Conservation (phyloP, 1,140 invertebrate species). For the Ruditapes philippinarum region DNA sequence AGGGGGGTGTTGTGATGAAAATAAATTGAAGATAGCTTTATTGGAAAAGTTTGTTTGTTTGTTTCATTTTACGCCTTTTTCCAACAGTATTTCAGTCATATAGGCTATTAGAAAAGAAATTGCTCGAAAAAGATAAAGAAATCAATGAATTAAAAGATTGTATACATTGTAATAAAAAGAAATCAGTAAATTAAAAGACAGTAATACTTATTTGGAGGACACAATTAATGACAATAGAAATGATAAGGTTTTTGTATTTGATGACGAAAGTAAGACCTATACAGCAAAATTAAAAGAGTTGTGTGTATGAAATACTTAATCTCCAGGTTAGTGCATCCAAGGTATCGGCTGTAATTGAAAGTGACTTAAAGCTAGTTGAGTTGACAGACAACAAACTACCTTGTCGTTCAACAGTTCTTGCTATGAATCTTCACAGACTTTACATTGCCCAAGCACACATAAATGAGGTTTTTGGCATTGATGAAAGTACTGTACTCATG, state of each 20-base stretch:
- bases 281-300: conserved; percentile 32
- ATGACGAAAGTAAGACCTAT: conserved; percentile 29
- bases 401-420: neutral
- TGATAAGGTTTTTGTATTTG: neutral
- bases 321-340: conserved; percentile 49
- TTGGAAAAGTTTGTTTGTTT: too few species aligned
- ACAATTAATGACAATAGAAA: neutral
- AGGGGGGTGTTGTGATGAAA: conserved; percentile 17
- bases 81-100: conserved; percentile 5
- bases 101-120: neutral
- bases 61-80: too few species aligned
- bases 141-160: conserved; percentile 14
- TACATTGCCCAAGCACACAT: conserved; percentile 25
- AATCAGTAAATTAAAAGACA: neutral
- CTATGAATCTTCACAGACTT: conserved; percentile 44
- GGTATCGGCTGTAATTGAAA: neutral
- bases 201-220: neutral
- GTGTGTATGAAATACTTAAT: conserved; percentile 52
- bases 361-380: conserved; percentile 34
- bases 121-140: neutral
- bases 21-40: neutral
- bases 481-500: conserved; percentile 4
- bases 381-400: conserved; percentile 30
- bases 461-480: conserved; percentile 41
- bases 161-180: conserved; percentile 28